Base-by-base conservation (phyloP, 2,113 vertebrate species). In the Sinocyclocheilus maitianheensis region DNA sequence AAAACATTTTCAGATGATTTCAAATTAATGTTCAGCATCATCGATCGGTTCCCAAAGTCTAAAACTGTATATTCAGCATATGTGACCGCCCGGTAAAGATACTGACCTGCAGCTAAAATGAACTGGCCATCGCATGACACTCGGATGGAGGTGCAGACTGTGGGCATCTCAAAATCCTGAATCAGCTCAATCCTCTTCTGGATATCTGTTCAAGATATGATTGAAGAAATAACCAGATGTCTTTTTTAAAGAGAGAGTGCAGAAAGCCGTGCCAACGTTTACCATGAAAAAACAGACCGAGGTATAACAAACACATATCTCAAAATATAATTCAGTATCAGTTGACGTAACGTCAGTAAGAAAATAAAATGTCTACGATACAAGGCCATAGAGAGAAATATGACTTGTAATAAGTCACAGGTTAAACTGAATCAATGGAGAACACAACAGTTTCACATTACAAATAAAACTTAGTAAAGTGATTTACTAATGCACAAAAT, bases 101-200 rank as follows among this genome's bases (percentile, higher is more conserved):
- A 30, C 94, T 93, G 90, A 99, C 98, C 98, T 86, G 97, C 94
- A 90, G 98, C 98, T 91, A 99, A 92, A 92, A 99, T 92, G 91
- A 96, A 99, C 89, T 99, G 98, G 78, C 98, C 98, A 88, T 99
- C 98, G 90, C 95, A 95, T 20, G 98, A 98, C 69, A 98, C 97
- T 90, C 96, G 97, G 89, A 99, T 96, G 67, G 96, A 97, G 74
- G 96, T 97, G 92, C 96, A 96, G 86, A 99, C 94, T 0, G 98
- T 98, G 53, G 98, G 98, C 98, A 99, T 99, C 90, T 98, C 97
- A 93, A 99, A 99, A 89, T 99, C 98, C 88, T 99, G 98, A 91
- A 99, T 98, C 86, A 99, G 98, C 89, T 99, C 97, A 77, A 99
- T 99, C 93, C 98, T 97, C 83, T 96, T 97, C 26, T 96, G 97